A percentile compares a stretch with the other conserved stretches of the same genome.
Conservation (phyloP, 2,888 invertebrate species). For the Macrophya alboannulata region DNA sequence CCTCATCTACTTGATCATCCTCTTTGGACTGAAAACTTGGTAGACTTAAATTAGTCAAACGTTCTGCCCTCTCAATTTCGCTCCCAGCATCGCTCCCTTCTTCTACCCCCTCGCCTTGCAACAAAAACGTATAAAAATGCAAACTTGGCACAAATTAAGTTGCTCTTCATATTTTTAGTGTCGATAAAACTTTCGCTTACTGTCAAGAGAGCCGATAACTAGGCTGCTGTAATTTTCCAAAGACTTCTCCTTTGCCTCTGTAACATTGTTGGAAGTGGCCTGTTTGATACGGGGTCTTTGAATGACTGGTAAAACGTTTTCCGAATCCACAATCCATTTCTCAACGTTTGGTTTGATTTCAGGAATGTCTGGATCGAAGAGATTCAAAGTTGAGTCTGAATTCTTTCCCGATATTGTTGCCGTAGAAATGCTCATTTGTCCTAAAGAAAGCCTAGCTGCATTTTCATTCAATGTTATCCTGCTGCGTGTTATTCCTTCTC, state of each 20-base stretch:
- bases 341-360: conserved; percentile 73
- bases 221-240: conserved; percentile 71
- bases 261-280: conserved; percentile 62
- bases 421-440: conserved; percentile 70
- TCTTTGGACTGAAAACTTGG: conserved; percentile 63
- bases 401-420: conserved; percentile 68
- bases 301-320: conserved; percentile 61
- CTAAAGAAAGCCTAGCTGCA: conserved; percentile 65
- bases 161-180: conserved; percentile 39
- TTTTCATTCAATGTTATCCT: conserved; percentile 66
- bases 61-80: conserved; percentile 69
- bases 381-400: conserved; percentile 67
- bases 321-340: conserved; percentile 72
- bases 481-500: conserved; percentile 77
- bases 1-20: conserved; percentile 68
- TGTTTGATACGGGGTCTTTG: conserved; percentile 61
- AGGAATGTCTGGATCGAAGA: conserved; percentile 71
- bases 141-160: background rate
- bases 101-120: conserved; percentile 69
- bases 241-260: conserved; percentile 68
- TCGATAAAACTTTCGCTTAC: conserved; percentile 64
- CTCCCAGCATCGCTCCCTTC: conserved; percentile 72
- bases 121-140: conserved; percentile 55
- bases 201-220: conserved; percentile 70
- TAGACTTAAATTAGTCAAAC: conserved; percentile 57